Conservation (phyloP, 2,797 vertebrate genomes). For the Zonotrichia albicollis region DNA sequence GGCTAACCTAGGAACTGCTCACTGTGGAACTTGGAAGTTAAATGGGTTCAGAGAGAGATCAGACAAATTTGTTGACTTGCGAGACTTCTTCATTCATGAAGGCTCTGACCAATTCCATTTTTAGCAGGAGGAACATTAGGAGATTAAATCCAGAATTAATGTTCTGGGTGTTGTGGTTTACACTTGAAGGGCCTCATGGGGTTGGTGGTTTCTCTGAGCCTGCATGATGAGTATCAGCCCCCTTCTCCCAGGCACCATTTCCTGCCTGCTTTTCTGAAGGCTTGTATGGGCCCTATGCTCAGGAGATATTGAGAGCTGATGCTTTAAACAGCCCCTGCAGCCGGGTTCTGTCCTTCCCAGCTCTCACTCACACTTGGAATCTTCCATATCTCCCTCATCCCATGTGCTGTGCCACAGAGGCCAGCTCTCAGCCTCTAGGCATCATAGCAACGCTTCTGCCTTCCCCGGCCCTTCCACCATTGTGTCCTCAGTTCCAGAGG, state of each 20-base stretch:
- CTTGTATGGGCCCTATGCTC: background rate
- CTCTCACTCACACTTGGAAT: background rate
- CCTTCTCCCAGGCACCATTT: background rate
- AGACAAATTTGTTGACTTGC: background rate
- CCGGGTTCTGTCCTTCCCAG: background rate
- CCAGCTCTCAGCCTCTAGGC: background rate
- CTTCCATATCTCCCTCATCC: background rate
- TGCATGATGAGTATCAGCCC: fast-evolving
- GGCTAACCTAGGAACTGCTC: background rate
- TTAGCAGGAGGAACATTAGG: background rate
- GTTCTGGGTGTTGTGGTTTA: background rate
- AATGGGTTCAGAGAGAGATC: background rate
- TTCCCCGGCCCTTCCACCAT: background rate
- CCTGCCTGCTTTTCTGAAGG: background rate
- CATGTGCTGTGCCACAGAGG: background rate
- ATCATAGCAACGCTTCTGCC: fast-evolving
- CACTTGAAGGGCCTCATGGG: background rate
- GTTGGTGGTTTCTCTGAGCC: background rate
- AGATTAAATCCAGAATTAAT: background rate
- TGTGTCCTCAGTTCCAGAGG: background rate
- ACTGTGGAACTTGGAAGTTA: background rate
- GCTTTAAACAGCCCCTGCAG: background rate
- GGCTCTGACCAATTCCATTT: background rate
- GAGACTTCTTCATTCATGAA: background rate
- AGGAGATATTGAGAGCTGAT: background rate